These are phyloP conservation scores for Ophthalmolycus amberensis DNA, from an alignment of 2,113 vertebrate genomes.

Conservation along the genomic window DNA sequence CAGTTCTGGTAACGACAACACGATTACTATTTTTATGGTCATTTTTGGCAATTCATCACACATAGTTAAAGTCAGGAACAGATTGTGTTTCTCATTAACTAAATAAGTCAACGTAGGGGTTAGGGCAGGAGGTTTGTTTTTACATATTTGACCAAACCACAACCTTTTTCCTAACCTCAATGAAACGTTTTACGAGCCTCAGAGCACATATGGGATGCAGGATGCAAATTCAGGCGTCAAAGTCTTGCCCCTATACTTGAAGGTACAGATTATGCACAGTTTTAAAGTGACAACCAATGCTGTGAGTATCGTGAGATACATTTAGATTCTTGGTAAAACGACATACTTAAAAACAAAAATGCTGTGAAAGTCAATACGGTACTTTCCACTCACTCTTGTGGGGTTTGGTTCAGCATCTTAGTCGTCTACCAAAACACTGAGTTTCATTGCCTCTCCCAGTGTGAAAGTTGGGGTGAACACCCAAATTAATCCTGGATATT, in stretches of 20 bases:
- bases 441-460: slow-evolving; percentile 26
- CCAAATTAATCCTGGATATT: slow-evolving; percentile 28
- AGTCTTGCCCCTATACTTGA: background rate
- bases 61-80: background rate
- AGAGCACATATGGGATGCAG: background rate
- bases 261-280: background rate
- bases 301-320: background rate
- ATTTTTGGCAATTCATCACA: background rate
- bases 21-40: background rate
- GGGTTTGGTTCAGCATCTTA: slow-evolving; percentile 31
- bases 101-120: background rate
- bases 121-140: background rate
- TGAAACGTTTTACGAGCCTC: background rate
- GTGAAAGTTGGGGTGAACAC: slow-evolving; percentile 33
- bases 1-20: background rate
- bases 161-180: slow-evolving; percentile 9
- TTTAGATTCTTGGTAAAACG: background rate
- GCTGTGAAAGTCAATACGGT: background rate
- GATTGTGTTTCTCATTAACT: slow-evolving; percentile 10
- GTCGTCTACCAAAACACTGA: slow-evolving; percentile 22
- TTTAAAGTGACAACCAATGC: background rate
- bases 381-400: slow-evolving; percentile 24
- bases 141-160: slow-evolving; percentile 13
- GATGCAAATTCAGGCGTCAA: background rate
- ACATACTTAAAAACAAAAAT: background rate